Evolutionary conservation across 2,113 vertebrate genomes (phyloP).

Genomic region (Symphodus melops): DNA sequence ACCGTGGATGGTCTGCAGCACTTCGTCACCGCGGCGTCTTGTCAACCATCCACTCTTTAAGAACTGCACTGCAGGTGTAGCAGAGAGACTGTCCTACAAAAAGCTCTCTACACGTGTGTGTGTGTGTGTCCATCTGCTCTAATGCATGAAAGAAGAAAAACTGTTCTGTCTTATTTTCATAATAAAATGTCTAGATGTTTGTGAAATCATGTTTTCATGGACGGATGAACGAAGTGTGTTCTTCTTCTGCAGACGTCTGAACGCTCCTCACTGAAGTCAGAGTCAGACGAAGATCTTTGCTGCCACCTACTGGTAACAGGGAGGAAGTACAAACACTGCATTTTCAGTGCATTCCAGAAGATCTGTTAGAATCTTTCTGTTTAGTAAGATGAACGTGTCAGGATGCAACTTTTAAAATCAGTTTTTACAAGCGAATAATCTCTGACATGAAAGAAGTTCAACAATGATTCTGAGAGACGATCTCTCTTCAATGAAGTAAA

Average conservation of each 20-base stretch:
- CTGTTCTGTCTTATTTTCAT: constrained; percentile 84
- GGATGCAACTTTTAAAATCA: too few species aligned
- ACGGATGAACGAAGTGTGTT: background rate
- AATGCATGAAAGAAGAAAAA: constrained; percentile 78
- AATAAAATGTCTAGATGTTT: constrained; percentile 80
- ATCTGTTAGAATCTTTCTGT: background rate
- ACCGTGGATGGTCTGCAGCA: constrained; percentile 27
- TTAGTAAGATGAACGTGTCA: background rate
- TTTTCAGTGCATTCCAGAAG: background rate
- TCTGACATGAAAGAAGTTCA: too few species aligned
- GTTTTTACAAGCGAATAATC: too few species aligned
- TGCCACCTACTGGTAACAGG: constrained; percentile 29
- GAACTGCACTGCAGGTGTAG: constrained; percentile 50
- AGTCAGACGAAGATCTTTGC: constrained; percentile 11
- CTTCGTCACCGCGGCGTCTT: constrained; percentile 35
- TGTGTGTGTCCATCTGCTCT: constrained; percentile 59
- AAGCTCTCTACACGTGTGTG: background rate
- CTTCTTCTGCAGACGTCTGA: background rate
- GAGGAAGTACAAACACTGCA: background rate
- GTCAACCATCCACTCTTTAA: constrained; percentile 38
- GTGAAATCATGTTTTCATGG: constrained; percentile 18
- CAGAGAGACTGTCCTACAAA: constrained; percentile 49
- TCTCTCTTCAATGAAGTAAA: too few species aligned
- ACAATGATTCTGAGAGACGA: too few species aligned
- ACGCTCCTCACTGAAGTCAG: background rate